These are phyloP conservation scores for Vespertilio murinus DNA, from an alignment of 2,797 vertebrate genomes.

Conservation along the genomic window DNA sequence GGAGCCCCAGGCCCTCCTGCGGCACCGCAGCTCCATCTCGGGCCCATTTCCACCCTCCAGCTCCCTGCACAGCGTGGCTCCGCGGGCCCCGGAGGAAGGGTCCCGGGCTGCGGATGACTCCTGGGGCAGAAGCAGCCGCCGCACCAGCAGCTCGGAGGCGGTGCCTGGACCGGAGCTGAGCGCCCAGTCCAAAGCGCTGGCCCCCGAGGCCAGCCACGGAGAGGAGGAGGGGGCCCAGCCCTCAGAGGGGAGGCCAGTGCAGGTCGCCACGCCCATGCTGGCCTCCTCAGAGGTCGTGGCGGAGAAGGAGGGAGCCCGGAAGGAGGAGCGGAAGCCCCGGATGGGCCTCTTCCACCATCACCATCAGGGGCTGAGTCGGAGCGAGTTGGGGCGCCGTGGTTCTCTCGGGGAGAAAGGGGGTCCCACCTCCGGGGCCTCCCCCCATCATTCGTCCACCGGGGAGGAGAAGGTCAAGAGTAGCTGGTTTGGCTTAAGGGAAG, in stretches of 20 bases:
- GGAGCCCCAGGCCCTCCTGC: slow-evolving; percentile 79
- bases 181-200: slow-evolving; percentile 81
- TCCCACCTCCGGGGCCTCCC: slow-evolving; percentile 65
- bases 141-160: slow-evolving; percentile 82
- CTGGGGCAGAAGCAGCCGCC: slow-evolving; percentile 82
- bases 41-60: slow-evolving; percentile 84
- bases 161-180: slow-evolving; percentile 66
- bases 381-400: slow-evolving; percentile 84
- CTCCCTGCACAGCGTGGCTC: slow-evolving; percentile 86
- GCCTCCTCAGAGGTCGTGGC: slow-evolving; percentile 65
- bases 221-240: slow-evolving; percentile 71
- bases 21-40: slow-evolving; percentile 70
- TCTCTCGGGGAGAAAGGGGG: slow-evolving; percentile 76
- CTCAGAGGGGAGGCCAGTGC: slow-evolving; percentile 75
- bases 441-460: slow-evolving; percentile 47
- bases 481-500: slow-evolving; percentile 93
- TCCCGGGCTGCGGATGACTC: slow-evolving; percentile 78
- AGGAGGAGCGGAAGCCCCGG: slow-evolving; percentile 85
- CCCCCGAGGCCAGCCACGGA: slow-evolving; percentile 55
- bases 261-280: slow-evolving; percentile 74
- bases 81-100: slow-evolving; percentile 78
- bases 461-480: slow-evolving; percentile 88
- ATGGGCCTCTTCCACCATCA: slow-evolving; percentile 88
- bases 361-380: slow-evolving; percentile 84
- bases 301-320: slow-evolving; percentile 83